phyloP scores from a whole-genome alignment of 1,140 invertebrate species.

The Vanessa tameamea region DNA sequence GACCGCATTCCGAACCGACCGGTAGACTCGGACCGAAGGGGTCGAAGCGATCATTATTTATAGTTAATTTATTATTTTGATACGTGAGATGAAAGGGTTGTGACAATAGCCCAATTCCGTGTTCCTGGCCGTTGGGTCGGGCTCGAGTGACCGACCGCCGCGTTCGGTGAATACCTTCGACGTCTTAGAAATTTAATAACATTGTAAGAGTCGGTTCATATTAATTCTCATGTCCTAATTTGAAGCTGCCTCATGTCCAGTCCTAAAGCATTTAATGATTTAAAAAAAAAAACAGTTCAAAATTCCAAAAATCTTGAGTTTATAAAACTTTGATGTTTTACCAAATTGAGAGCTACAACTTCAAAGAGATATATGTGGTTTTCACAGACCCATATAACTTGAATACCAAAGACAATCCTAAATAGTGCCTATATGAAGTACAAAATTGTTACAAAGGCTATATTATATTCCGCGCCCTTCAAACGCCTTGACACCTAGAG shows the following conservation, averaged over 20 bases:
- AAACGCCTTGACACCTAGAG: conserved; percentile 33
- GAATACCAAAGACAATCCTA: too few relatives aligned
- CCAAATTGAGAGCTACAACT: too few relatives aligned
- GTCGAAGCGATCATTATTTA: conserved; percentile 66
- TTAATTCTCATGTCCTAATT: too few relatives aligned
- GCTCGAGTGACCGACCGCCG: not conserved
- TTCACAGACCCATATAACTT: too few relatives aligned
- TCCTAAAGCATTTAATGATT: too few relatives aligned
- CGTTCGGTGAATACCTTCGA: not conserved
- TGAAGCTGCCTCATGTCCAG: too few relatives aligned
- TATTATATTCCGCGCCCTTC: conserved; percentile 25
- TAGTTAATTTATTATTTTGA: conserved; percentile 80
- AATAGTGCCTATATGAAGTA: too few relatives aligned
- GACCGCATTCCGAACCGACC: conserved; percentile 72
- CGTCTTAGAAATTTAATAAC: conserved; percentile 1
- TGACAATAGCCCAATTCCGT: conserved; percentile 65
- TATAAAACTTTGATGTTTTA: too few relatives aligned
- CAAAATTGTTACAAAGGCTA: too few relatives aligned
- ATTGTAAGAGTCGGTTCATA: not conserved
- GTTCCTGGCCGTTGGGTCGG: conserved; percentile 62
- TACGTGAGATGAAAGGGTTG: conserved; percentile 74
- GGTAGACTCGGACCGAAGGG: conserved; percentile 60
- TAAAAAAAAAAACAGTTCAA: too few relatives aligned
- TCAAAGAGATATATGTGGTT: too few relatives aligned
- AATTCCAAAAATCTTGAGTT: too few relatives aligned